Percentiles rank a stretch among this genome's conserved stretches.
Conservation (phyloP, 2,888 invertebrate genomes). For the Euplagia quadripunctaria region DNA sequence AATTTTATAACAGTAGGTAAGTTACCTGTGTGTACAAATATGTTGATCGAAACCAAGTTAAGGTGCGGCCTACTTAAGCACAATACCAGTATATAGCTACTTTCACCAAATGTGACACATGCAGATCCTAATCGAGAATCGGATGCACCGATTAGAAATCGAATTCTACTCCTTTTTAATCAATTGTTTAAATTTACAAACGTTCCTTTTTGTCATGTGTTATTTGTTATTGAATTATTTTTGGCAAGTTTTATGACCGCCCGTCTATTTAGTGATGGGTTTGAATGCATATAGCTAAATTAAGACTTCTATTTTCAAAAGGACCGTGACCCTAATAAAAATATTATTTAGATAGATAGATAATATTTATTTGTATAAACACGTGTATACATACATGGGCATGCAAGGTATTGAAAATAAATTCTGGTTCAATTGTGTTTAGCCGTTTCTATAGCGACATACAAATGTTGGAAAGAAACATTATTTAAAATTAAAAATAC, state of each 20-base stretch:
- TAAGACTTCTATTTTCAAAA: background rate
- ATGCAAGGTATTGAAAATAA: too few relatives aligned
- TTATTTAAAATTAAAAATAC: too few relatives aligned
- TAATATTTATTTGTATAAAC: background rate
- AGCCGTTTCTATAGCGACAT: too few relatives aligned
- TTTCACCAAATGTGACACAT: slow-evolving; percentile 47
- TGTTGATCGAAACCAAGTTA: slow-evolving; percentile 47
- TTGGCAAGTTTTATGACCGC: slow-evolving; percentile 22
- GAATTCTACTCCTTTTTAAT: slow-evolving; percentile 38
- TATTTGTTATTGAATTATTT: slow-evolving; percentile 5
- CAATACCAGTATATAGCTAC: slow-evolving; percentile 18
- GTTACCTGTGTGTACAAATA: slow-evolving; percentile 25
- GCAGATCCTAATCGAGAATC: slow-evolving; percentile 39
- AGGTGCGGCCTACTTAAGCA: slow-evolving; percentile 26
- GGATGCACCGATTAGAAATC: slow-evolving; percentile 47
- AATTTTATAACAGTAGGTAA: background rate
- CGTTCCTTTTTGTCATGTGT: slow-evolving; percentile 24
- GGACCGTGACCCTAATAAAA: background rate
- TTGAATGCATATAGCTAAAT: background rate
- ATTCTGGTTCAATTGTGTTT: too few relatives aligned
- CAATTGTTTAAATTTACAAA: slow-evolving; percentile 20
- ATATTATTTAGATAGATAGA: background rate
- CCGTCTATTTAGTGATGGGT: background rate
- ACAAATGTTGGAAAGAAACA: too few relatives aligned
- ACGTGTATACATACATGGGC: too few relatives aligned